Conservation (phyloP, 2,888 invertebrate species). For the Epinotia ramella region DNA sequence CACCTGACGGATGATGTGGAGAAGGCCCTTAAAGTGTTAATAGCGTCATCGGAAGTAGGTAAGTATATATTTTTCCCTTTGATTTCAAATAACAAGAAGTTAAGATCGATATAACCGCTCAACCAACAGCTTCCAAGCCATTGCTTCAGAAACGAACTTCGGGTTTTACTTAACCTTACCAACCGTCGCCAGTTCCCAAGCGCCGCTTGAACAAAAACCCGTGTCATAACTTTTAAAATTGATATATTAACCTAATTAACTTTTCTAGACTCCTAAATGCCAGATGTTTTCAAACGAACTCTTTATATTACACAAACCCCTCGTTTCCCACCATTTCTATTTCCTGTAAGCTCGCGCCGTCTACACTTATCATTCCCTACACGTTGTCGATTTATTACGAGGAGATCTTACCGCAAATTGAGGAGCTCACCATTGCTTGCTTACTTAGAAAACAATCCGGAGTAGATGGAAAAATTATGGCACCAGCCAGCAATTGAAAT, state of each 20-base stretch:
- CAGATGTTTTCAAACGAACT: not conserved
- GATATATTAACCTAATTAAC: not conserved
- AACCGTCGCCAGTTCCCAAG: too few species aligned
- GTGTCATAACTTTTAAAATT: too few species aligned
- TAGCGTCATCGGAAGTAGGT: too few species aligned
- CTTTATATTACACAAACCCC: not conserved
- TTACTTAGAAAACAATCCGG: conserved; percentile 41
- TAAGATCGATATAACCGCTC: too few species aligned
- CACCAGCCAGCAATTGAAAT: conserved; percentile 38
- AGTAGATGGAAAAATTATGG: conserved; percentile 40
- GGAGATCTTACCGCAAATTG: conserved; percentile 36
- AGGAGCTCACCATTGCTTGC: conserved; percentile 37
- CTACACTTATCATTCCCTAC: conserved; percentile 37
- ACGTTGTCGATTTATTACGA: conserved; percentile 38
- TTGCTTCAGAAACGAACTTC: too few species aligned
- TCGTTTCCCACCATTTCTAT: conserved; percentile 23
- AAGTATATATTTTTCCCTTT: too few species aligned
- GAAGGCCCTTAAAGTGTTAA: too few species aligned
- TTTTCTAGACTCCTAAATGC: not conserved
- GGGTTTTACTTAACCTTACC: too few species aligned
- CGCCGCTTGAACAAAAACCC: too few species aligned
- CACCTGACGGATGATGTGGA: too few species aligned
- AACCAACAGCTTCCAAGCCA: too few species aligned
- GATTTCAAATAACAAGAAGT: too few species aligned
- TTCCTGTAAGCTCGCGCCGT: conserved; percentile 1